Percentiles rank a stretch among this genome's conserved stretches.
Conservation (phyloP, 1,140 invertebrate species). For the Cydia fagiglandana region DNA sequence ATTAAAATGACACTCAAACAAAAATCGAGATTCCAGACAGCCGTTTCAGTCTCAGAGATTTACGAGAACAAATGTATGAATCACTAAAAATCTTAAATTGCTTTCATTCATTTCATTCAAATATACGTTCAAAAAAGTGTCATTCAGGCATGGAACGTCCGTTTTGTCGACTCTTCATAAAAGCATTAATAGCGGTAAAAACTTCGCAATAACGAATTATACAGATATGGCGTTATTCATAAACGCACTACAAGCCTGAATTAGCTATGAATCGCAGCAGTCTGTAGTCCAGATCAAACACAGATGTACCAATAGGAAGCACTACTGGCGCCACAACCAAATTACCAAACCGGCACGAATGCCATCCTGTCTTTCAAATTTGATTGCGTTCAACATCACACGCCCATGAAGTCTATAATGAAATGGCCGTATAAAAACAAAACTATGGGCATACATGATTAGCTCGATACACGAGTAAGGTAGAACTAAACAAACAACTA, state of each 20-base stretch:
- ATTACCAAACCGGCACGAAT: slow-evolving; percentile 63
- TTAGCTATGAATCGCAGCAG: not conserved
- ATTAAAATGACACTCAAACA: too few relatives aligned
- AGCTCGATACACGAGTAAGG: slow-evolving; percentile 76
- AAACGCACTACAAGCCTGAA: too few relatives aligned
- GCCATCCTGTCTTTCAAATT: slow-evolving; percentile 75
- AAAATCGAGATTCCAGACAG: too few relatives aligned
- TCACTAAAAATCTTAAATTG: not conserved
- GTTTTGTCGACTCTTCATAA: too few relatives aligned
- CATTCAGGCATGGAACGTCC: too few relatives aligned
- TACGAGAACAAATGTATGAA: not conserved
- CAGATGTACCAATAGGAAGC: slow-evolving; percentile 48
- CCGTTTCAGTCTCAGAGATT: too few relatives aligned
- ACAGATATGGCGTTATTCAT: not conserved
- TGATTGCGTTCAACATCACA: slow-evolving; percentile 73
- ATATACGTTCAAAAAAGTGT: too few relatives aligned
- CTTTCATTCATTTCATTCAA: too few relatives aligned
- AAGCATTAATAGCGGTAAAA: too few relatives aligned
- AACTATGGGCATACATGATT: slow-evolving; percentile 78
- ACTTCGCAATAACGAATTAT: too few relatives aligned
- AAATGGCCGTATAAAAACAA: slow-evolving; percentile 76
- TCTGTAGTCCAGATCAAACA: not conserved
- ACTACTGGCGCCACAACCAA: slow-evolving; percentile 64
- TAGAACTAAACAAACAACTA: slow-evolving; percentile 77
- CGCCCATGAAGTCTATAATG: slow-evolving; percentile 76